phyloP scores from a whole-genome alignment of 2,113 vertebrate species.

The Caranx melampygus region DNA sequence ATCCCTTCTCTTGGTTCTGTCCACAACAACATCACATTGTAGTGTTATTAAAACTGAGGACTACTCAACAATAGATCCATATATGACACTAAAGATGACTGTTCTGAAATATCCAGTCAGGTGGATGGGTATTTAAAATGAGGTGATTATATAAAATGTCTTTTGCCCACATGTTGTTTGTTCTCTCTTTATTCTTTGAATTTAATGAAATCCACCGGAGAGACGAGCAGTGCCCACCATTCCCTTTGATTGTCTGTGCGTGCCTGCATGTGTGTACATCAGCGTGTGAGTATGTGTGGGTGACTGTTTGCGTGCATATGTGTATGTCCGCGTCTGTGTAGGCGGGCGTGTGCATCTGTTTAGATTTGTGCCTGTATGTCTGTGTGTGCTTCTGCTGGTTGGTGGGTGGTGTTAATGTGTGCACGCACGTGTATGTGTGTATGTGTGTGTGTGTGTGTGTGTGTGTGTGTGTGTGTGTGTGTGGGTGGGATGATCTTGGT shows the following conservation, averaged over 20 bases:
- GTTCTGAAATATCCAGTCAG: conserved; percentile 10
- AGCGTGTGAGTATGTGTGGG: conserved; percentile 2
- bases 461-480: conserved; percentile 10
- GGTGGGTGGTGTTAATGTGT: conserved; percentile 37
- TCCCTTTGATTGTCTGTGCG: conserved; percentile 47
- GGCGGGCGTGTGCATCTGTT: conserved; percentile 44
- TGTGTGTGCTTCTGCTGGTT: conserved; percentile 3
- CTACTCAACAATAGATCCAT: neutral
- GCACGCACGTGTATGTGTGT: neutral
- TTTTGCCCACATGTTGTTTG: conserved; percentile 42
- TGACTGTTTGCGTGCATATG: neutral
- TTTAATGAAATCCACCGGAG: conserved; percentile 58
- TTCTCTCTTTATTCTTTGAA: conserved; percentile 45
- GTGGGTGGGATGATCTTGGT: conserved; percentile 62
- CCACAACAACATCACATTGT: conserved; percentile 24
- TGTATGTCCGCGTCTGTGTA: conserved; percentile 14
- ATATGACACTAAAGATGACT: conserved; percentile 18
- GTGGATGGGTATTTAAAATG: conserved; percentile 24
- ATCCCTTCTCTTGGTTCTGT: conserved; percentile 26
- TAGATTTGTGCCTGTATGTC: neutral
- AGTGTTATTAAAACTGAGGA: conserved; percentile 36
- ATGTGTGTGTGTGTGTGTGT: neutral
- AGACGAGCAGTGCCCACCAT: conserved; percentile 48
- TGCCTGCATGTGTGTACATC: neutral
- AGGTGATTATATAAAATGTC: conserved; percentile 50